phyloP scores from a whole-genome alignment of 1,140 invertebrate species.

The Plectus sambesii region DNA sequence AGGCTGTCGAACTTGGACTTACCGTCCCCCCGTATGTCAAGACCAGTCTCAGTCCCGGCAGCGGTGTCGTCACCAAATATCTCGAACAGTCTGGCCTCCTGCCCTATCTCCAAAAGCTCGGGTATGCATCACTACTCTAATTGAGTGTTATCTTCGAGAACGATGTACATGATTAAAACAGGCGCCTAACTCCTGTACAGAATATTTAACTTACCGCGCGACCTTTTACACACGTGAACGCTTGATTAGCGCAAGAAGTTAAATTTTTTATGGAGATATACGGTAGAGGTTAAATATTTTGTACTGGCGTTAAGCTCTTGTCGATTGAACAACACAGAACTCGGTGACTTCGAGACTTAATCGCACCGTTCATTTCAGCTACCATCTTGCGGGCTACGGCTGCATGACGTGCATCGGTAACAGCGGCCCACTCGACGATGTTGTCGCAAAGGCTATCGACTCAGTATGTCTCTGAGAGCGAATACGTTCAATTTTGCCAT shows the following conservation, averaged over 20 bases:
- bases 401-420: slow-evolving; percentile 99
- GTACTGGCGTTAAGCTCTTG: no score
- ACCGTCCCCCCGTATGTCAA: slow-evolving; percentile 83
- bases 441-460: slow-evolving; percentile 81
- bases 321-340: not conserved
- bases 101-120: slow-evolving; percentile 69
- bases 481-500: not conserved
- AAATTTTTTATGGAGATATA: no score
- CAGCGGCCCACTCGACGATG: slow-evolving; percentile 78
- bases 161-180: slow-evolving; percentile 4
- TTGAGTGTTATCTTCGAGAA: no score
- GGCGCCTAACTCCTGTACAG: no score
- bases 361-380: slow-evolving; percentile 48
- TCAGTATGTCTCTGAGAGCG: slow-evolving; percentile 1
- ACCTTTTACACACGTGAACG: no score
- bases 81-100: slow-evolving; percentile 73
- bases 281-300: no score
- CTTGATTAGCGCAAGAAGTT: no score
- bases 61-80: slow-evolving; percentile 94
- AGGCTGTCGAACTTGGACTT: slow-evolving; percentile 80
- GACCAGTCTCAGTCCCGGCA: slow-evolving; percentile 87
- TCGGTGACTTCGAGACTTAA: not conserved
- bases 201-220: no score
- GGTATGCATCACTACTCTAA: slow-evolving; percentile 47
- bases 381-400: slow-evolving; percentile 83